Percentiles rank a stretch among this genome's conserved stretches.
Evolutionary conservation across 2,888 invertebrate species (phyloP).

Genomic region (Gortyna flavago): DNA sequence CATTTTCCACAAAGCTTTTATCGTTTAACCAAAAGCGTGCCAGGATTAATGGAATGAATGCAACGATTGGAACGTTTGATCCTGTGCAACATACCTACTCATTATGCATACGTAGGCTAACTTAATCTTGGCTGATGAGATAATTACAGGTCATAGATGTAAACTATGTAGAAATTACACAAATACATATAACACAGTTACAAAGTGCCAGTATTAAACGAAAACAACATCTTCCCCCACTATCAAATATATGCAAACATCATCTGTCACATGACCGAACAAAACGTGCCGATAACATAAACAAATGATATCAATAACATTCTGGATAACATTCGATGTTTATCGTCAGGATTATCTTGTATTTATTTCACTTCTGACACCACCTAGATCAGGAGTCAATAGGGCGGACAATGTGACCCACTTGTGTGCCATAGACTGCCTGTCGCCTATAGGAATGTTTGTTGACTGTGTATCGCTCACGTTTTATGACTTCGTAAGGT

Average conservation of each 20-base stretch:
- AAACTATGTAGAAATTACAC: background rate
- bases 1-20: background rate
- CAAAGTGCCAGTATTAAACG: background rate
- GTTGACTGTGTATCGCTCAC: conserved; percentile 6
- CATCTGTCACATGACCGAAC: conserved; percentile 35
- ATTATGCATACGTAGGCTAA: background rate
- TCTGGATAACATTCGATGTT: conserved; percentile 44
- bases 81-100: background rate
- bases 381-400: conserved; percentile 59
- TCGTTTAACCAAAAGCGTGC: background rate
- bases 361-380: conserved; percentile 60
- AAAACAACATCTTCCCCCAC: conserved; percentile 17
- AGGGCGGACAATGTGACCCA: conserved; percentile 64
- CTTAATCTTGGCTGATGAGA: background rate
- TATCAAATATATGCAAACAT: conserved; percentile 3
- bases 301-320: conserved; percentile 49
- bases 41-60: background rate
- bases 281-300: conserved; percentile 47
- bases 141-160: background rate
- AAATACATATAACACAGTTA: conserved; percentile 4
- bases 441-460: conserved; percentile 71
- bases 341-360: conserved; percentile 63
- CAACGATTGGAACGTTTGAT: background rate
- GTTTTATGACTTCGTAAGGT: background rate
- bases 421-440: conserved; percentile 74